Base-by-base conservation (phyloP, 2,113 vertebrate genomes). In the Equus przewalskii region DNA sequence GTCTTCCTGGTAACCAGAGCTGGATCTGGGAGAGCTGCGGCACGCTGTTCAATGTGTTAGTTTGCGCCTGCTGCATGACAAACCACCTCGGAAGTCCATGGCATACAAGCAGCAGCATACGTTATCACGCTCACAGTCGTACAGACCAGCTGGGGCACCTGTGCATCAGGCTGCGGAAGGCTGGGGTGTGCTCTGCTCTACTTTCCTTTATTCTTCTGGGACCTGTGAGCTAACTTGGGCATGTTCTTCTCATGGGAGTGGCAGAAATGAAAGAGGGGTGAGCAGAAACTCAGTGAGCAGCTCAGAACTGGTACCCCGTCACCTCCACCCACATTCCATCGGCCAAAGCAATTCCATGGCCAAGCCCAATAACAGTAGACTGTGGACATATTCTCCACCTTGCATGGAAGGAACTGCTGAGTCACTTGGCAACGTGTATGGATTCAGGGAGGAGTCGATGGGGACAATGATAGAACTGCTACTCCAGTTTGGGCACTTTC, bases 61-160 rank as follows among this genome's bases (percentile, higher is more conserved):
- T 21, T 49, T 22, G 73, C 60, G 36, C 1, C 30, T 28, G 14
- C 65, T 87, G 24, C 36, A 2, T 26, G 36, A 22, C 30, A 44
- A 76, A 5, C 28, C 64, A 11, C 60, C 13, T 28, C 22, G 3
- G 18, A 30, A 16, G 14, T 28, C 75, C 21, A 9, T 3, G 82
- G 73, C 28, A 0, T 3, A 5, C 28, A 15, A 7, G 9, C 14
- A 22, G 13, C 4, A 19, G n/a, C 56, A 3, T 3, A n/a, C 6
- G 11, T 0, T 7, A 5, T 2, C 56, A 18, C 1, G 11, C 7
- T 30, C 44, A 4, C 7, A 46, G 44, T 60, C 41, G 26, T 4
- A 2, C 1, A 28, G 65, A 41, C 65, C 36, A 14, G 51, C 5
- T 0, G 5, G 10, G 67, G 58, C 46, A 33, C 56, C 33, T 7